Percentiles rank a stretch among this genome's conserved stretches.
phyloP scores from a whole-genome alignment of 2,888 invertebrate genomes.

The Nebria brevicollis region DNA sequence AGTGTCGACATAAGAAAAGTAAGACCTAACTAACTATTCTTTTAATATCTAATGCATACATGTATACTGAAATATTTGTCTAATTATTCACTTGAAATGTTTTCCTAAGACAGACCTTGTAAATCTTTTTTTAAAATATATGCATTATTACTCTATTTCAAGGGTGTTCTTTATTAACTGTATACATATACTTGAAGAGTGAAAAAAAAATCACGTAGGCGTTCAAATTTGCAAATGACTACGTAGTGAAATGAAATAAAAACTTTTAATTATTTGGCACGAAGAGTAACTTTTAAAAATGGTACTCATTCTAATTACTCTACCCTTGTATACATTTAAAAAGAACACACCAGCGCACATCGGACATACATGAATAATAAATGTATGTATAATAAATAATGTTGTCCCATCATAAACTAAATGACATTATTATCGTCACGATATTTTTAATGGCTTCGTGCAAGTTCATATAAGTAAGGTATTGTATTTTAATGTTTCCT shows the following conservation, averaged over 20 bases:
- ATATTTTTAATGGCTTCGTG: neutral
- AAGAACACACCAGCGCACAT: too few species aligned
- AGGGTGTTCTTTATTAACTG: too few species aligned
- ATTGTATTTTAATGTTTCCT: slow-evolving; percentile 29
- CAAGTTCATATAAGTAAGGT: neutral
- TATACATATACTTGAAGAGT: too few species aligned
- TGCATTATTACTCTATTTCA: neutral
- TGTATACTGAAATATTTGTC: neutral
- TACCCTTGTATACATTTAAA: too few species aligned
- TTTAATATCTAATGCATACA: neutral
- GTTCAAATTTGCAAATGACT: too few species aligned
- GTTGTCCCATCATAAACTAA: neutral
- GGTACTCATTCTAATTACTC: too few species aligned
- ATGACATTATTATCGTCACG: neutral
- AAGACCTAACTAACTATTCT: slow-evolving; percentile 59
- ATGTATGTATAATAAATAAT: neutral
- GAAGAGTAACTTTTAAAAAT: too few species aligned
- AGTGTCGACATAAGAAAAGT: slow-evolving; percentile 82
- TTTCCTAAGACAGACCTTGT: neutral
- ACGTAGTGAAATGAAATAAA: too few species aligned
- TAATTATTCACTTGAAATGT: too few species aligned
- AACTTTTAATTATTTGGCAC: too few species aligned
- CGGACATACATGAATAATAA: neutral
- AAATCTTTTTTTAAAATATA: neutral
- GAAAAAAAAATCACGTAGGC: too few species aligned